A percentile compares a stretch with the other conserved stretches of the same genome.
Evolutionary conservation across 1,140 invertebrate genomes (phyloP).

Genomic region (Macrobrachium rosenbergii): DNA sequence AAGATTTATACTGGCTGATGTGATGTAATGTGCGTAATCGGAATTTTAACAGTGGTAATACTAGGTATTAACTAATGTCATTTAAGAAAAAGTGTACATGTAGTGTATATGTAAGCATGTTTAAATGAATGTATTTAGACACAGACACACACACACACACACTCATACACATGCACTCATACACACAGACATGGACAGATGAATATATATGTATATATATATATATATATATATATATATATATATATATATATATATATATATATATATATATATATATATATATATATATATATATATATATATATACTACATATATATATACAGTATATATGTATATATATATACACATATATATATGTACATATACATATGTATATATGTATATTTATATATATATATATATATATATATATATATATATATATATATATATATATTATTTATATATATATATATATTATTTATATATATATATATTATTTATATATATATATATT

Average conservation of each 20-base stretch:
- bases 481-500: not conserved
- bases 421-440: too few relatives aligned
- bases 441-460: slow-evolving; percentile 15
- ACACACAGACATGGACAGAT: not conserved
- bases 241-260: not conserved
- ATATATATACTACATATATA: not conserved
- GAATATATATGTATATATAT: not conserved
- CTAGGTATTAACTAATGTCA: too few relatives aligned
- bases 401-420: not conserved
- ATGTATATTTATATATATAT: not conserved
- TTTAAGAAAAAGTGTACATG: too few relatives aligned
- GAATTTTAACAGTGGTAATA: too few relatives aligned
- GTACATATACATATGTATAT: not conserved
- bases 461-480: not conserved
- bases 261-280: too few relatives aligned
- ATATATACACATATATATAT: too few relatives aligned
- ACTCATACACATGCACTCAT: not conserved
- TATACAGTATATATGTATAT: not conserved
- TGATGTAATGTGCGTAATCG: too few relatives aligned
- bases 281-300: too few relatives aligned
- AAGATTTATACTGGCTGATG: too few relatives aligned
- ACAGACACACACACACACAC: not conserved
- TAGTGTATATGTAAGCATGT: not conserved
- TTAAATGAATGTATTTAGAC: not conserved
- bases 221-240: not conserved